Conservation (phyloP, 2,888 invertebrate species). For the Sinodicranocentrus sp. region DNA sequence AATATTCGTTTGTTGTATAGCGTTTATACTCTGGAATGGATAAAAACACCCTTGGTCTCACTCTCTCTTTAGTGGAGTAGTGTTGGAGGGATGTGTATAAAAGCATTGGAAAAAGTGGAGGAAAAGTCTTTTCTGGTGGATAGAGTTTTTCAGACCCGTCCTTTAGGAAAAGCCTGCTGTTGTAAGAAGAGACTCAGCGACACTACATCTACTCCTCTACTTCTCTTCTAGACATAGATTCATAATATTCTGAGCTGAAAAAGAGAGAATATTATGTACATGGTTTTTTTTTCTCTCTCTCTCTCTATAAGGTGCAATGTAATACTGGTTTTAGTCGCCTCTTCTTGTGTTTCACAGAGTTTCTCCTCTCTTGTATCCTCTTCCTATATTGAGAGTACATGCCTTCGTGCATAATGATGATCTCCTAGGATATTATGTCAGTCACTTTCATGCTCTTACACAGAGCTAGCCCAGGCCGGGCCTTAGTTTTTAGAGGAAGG, state of each 20-base stretch:
- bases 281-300: too few species aligned
- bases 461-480: slow-evolving; percentile 67
- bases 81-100: background rate
- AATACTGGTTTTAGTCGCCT: slow-evolving; percentile 15
- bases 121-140: background rate
- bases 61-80: background rate
- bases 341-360: background rate
- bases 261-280: too few species aligned
- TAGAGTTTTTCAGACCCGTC: background rate
- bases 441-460: slow-evolving; percentile 68
- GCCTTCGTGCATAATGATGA: slow-evolving; percentile 62
- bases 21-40: too few species aligned
- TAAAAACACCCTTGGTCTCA: background rate
- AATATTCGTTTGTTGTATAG: too few species aligned
- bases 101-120: slow-evolving; percentile 1
- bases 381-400: slow-evolving; percentile 36
- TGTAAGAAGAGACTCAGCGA: background rate
- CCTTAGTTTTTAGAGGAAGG: slow-evolving; percentile 54
- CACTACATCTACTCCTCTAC: background rate
- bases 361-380: background rate
- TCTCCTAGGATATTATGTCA: slow-evolving; percentile 62
- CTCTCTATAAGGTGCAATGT: background rate
- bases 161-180: slow-evolving; percentile 14
- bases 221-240: too few species aligned
- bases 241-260: too few species aligned